Base-by-base conservation (phyloP, 92 coral and sea anemone species). In the Actinernus sp. region DNA sequence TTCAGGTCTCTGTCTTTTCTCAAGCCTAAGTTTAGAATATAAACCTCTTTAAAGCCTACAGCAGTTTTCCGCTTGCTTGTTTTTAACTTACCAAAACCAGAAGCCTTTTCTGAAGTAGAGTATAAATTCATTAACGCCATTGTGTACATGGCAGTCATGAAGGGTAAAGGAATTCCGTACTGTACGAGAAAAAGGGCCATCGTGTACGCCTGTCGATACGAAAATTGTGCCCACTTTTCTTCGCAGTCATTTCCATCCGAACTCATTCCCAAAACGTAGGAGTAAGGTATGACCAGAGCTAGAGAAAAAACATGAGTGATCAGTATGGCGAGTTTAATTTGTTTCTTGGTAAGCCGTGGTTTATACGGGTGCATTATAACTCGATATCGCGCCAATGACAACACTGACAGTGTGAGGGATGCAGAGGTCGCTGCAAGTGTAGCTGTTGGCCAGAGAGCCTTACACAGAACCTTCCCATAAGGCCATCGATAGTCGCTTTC, bases 361-460 rank as follows among this genome's bases (percentile, higher is more conserved):
- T 63, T 83, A 52, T 79, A 89, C 1, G 96, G 96, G 31, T 89
- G 92, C 81, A 83, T 81, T 1, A 89, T 61, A 11, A 83, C 79
- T 25, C 96, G 46, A 52, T 87, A 89, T 33, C 96, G 88, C 41
- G 79, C 96, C 14, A 89, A 47, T 18, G 96, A 89, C 11, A 89
- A 80, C 21, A 81, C 74, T 0, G 91, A 88, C 21, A 89, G 63
- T 0, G 85, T 89, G n/a, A 89, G 71, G 25, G 96, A 87, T 4
- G 96, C 90, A 13, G 92, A 76, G 1, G 79, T 89, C 4, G 92
- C 70, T 3, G 83, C 43, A 21, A 89, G 27, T 12, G 96, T 85
- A 6, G 92, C 88, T 1, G 61, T 29, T 3, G 96, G 96, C 92
- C 92, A 89, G 10, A 85, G 55, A 7, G 76, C 18, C 65, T 73